Conservation (phyloP, 2,888 invertebrate genomes). For the Chymomyza caudatula region DNA sequence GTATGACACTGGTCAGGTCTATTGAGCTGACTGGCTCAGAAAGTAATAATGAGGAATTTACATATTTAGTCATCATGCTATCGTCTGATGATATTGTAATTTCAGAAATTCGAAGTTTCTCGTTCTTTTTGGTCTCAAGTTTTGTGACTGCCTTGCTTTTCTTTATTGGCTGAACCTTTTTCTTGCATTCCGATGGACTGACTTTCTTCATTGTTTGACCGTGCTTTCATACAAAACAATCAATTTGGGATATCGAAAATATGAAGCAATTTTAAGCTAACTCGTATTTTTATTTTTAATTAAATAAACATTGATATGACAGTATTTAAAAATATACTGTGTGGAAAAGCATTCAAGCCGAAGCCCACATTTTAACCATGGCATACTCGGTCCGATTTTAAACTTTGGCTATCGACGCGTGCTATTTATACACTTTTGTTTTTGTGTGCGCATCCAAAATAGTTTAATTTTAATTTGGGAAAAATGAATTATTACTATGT, state of each 20-base stretch:
- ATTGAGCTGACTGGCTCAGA: background rate
- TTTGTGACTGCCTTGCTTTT: background rate
- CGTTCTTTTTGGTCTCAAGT: background rate
- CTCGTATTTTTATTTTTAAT: background rate
- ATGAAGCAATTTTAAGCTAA: background rate
- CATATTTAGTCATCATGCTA: no score
- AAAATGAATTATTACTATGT: no score
- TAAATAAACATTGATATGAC: background rate
- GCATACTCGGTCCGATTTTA: no score
- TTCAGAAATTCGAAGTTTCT: no score
- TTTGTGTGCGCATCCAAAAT: no score
- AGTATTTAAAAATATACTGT: background rate
- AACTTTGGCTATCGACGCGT: no score
- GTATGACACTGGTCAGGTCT: background rate
- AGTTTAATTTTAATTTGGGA: no score
- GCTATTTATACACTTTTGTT: no score
- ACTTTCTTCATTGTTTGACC: background rate
- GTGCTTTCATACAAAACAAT: background rate
- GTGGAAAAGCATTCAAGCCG: no score
- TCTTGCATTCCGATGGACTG: background rate
- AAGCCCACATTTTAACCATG: background rate
- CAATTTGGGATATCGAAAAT: background rate
- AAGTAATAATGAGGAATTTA: no score
- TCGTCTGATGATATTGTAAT: no score
- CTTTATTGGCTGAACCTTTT: background rate